phyloP scores from a whole-genome alignment of 2,888 invertebrate genomes.

The Agriopis leucophaearia region DNA sequence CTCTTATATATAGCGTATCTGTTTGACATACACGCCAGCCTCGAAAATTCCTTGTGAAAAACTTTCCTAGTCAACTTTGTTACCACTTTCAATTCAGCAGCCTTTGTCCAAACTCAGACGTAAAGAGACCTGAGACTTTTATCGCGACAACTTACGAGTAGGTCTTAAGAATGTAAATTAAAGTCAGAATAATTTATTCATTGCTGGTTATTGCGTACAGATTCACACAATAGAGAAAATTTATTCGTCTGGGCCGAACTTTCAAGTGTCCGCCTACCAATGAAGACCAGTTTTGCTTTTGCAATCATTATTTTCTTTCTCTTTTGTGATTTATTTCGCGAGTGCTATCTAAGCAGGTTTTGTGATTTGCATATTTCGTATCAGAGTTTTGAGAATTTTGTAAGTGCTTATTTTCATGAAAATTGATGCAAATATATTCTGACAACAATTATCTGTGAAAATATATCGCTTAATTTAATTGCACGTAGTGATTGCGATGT shows the following conservation, averaged over 20 bases:
- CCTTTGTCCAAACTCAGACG: conserved; percentile 41
- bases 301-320: conserved; percentile 56
- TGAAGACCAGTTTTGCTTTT: conserved; percentile 51
- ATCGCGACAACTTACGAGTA: conserved; percentile 53
- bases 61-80: conserved; percentile 26
- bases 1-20: too few relatives aligned
- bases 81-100: conserved; percentile 27
- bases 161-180: conserved; percentile 65
- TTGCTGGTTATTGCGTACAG: conserved; percentile 69
- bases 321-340: conserved; percentile 45
- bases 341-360: conserved; percentile 38
- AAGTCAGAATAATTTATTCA: conserved; percentile 71
- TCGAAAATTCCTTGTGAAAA: background rate
- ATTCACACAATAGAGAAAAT: conserved; percentile 70
- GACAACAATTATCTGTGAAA: conserved; percentile 11
- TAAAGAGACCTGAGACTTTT: conserved; percentile 48
- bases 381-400: conserved; percentile 21
- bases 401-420: conserved; percentile 21
- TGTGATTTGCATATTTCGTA: conserved; percentile 39
- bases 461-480: conserved; percentile 3
- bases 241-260: conserved; percentile 66
- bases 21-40: too few relatives aligned
- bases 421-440: conserved; percentile 27
- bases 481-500: background rate
- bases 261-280: conserved; percentile 56